Base-by-base conservation (phyloP, 2,113 vertebrate species). In the Megaceryle maxima region DNA sequence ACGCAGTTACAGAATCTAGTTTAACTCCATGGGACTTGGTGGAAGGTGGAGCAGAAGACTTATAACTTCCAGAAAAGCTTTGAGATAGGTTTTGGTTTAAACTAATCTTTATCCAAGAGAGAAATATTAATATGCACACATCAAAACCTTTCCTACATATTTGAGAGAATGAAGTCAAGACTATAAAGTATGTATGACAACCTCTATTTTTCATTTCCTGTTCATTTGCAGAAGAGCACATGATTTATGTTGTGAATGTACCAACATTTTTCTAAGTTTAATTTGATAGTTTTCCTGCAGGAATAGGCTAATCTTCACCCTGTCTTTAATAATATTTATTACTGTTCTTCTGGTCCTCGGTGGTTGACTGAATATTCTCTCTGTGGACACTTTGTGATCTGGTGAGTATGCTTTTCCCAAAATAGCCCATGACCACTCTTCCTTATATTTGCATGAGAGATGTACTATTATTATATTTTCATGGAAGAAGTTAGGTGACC, bases 271-370 rank as follows among this genome's bases (percentile, higher is more conserved):
- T 76, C 56, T 84, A 84, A 72, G 33, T 87, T 83, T 87, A 91
- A 88, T 84, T 87, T 66, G 35, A 37, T 92, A 7, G 62, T 87
- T 93, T 77, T 31, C 16, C 57, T 92, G 35, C 37, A 70, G 62
- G 19, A 85, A 90, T 51, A 92, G 69, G 51, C 31, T 94, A 83
- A 91, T 92, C 76, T 96, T 95, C 64, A 76, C 72, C 83, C 67
- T 35, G 57, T 90, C 50, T 63, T 93, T 88, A 76, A 90, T 90
- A 95, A 91, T 95, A 96, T 96, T 86, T 94, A 91, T 88, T 88
- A 51, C 80, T 63, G 55, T 80, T 95, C 59, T 93, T 74, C 33
- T 95, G 60, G 39, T 59, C 67, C 92, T 94, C 79, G 85, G 90
- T 94, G 95, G 62, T 86, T 93, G 80, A 69, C 87, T 87, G 77